phyloP scores from a whole-genome alignment of 2,797 vertebrate species.

The Tauraco hartlaubi region DNA sequence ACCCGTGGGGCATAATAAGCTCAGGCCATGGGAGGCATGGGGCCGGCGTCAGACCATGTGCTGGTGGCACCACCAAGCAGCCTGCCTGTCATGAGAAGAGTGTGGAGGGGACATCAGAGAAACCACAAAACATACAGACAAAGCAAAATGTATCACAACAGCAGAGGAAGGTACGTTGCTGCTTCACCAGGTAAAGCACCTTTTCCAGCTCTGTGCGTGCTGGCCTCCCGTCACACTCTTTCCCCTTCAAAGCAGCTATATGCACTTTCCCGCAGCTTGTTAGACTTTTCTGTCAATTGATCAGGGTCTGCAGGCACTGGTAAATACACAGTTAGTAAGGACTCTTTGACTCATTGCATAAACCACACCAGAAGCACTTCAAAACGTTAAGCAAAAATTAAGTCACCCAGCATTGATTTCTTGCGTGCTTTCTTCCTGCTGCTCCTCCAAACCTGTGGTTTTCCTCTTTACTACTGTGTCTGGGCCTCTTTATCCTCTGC shows the following conservation, averaged over 20 bases:
- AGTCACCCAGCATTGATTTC: not conserved
- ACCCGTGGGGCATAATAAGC: not conserved
- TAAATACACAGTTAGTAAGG: not conserved
- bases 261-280: not conserved
- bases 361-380: not conserved
- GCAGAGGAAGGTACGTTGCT: rapidly evolving
- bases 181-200: not conserved
- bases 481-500: constrained; percentile 27
- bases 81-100: not conserved
- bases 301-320: not conserved
- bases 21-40: not conserved
- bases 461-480: not conserved
- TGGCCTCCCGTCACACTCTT: not conserved
- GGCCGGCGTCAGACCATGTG: not conserved
- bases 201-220: not conserved
- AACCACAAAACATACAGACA: not conserved
- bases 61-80: not conserved
- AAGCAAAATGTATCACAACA: not conserved
- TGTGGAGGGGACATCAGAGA: rapidly evolving
- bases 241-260: not conserved
- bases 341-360: not conserved
- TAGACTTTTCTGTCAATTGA: not conserved
- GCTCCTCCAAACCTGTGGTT: not conserved
- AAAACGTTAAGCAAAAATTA: not conserved
- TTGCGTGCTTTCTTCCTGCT: not conserved